Percentiles rank a stretch among this genome's conserved stretches.
phyloP scores from a whole-genome alignment of 2,113 vertebrate genomes.

The Protobothrops mucrosquamatus region DNA sequence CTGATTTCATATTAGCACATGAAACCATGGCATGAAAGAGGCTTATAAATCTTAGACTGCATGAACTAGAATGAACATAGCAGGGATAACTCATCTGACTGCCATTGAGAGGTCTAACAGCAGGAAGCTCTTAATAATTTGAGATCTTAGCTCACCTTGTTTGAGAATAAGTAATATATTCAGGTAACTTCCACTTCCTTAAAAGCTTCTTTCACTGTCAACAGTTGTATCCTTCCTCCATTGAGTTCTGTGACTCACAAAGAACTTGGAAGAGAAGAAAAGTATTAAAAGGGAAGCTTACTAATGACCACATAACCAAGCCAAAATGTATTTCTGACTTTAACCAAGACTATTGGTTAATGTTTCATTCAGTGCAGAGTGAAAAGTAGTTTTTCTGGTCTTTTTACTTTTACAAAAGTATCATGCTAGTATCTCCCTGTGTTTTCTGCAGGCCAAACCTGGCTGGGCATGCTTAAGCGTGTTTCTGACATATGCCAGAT shows the following conservation, averaged over 20 bases:
- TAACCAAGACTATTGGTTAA: neutral
- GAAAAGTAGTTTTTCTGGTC: neutral
- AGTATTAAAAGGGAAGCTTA: neutral
- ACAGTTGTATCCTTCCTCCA: too few relatives aligned
- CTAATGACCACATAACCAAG: neutral
- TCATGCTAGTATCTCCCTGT: neutral
- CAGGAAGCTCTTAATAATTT: neutral
- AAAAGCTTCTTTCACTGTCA: neutral
- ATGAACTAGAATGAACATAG: neutral
- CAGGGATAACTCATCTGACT: neutral
- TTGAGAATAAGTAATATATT: neutral
- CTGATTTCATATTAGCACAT: neutral
- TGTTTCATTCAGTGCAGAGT: neutral
- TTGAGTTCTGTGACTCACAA: neutral
- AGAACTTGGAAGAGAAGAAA: neutral
- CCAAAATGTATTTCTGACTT: neutral
- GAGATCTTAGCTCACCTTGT: neutral
- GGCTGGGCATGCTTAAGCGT: neutral
- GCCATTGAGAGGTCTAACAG: neutral
- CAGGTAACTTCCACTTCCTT: neutral
- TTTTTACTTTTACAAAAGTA: neutral
- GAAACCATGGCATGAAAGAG: neutral
- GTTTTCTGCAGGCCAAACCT: neutral
- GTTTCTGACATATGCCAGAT: too few relatives aligned
- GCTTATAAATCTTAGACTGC: neutral